Base-by-base conservation (phyloP, 2,113 vertebrate species). In the Hoplias malabaricus region DNA sequence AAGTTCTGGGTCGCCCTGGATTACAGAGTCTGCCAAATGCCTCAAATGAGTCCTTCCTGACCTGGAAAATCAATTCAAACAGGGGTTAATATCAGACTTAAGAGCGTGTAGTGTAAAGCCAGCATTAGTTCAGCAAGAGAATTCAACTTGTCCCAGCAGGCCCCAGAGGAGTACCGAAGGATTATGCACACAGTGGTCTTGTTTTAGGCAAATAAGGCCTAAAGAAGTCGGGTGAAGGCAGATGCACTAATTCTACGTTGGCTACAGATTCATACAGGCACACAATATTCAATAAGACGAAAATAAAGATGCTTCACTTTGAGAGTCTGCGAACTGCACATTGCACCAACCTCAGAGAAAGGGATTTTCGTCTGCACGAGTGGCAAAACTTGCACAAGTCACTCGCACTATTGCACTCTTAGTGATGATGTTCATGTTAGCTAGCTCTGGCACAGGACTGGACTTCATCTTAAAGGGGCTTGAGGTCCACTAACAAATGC, bases 361-460 rank as follows among this genome's bases (percentile, higher is more conserved):
- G 12, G 0, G 33, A 38, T 6, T 29, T 78, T 33, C 27, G 29
- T 46, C 19, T 1, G 25, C 38, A 43, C 34, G 50, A 23, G 43
- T 57, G 78, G 71, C 78, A 53, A 74, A 62, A 53, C 80, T 56
- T 65, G 67, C 79, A 67, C 82, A 82, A 87, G 12, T 46, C 38
- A 43, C 14, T 87, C 88, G 86, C 87, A 88, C 82, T 62, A 16
- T 73, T 67, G 83, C 83, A 87, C 74, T 33, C 25, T 83, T 69
- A 70, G 77, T 72, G 19, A 72, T 67, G 82, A 57, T 1, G 25
- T 5, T 59, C 56, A 76, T 80, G 77, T 77, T 80, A 78, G 82
- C 70, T 53, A 66, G 80, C 82, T 67, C 67, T 53, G 80, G 75
- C 48, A 63, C 25, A 14, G 23, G 5, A 77, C 13, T 54, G 21